phyloP scores from a whole-genome alignment of 2,797 vertebrate genomes.

The Lacerta agilis region DNA sequence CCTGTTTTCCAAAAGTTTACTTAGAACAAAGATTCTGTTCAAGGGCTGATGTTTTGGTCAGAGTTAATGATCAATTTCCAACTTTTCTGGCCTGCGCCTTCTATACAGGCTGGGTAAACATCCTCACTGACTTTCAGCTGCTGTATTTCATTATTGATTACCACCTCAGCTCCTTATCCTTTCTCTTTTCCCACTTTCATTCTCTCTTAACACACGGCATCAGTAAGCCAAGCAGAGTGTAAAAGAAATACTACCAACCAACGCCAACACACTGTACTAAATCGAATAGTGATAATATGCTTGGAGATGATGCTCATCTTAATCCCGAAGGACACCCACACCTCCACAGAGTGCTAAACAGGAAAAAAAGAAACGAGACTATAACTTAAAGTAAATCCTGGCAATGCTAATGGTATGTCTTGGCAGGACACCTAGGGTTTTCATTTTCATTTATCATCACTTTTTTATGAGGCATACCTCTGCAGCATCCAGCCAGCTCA shows the following conservation, averaged over 20 bases:
- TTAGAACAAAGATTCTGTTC: neutral
- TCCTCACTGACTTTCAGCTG: conserved; percentile 1
- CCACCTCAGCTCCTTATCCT: neutral
- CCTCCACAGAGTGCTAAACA: neutral
- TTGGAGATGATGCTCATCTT: neutral
- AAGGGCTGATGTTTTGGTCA: neutral
- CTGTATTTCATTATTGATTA: conserved; percentile 30
- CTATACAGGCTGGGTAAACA: neutral
- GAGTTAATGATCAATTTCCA: conserved; percentile 10
- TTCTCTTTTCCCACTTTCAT: neutral
- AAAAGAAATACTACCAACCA: conserved; percentile 31
- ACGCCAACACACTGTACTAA: neutral
- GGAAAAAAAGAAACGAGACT: neutral
- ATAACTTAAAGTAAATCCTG: neutral
- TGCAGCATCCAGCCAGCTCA: neutral
- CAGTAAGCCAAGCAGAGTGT: conserved; percentile 32
- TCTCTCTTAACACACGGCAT: neutral
- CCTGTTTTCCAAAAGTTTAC: neutral
- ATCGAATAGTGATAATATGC: neutral
- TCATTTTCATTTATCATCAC: neutral
- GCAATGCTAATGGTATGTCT: neutral
- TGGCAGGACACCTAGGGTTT: neutral
- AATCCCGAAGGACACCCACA: neutral
- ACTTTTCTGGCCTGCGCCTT: neutral
- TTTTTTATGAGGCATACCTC: neutral